phyloP scores from a whole-genome alignment of 1,140 invertebrate genomes.

The Dufourea novaeangliae region DNA sequence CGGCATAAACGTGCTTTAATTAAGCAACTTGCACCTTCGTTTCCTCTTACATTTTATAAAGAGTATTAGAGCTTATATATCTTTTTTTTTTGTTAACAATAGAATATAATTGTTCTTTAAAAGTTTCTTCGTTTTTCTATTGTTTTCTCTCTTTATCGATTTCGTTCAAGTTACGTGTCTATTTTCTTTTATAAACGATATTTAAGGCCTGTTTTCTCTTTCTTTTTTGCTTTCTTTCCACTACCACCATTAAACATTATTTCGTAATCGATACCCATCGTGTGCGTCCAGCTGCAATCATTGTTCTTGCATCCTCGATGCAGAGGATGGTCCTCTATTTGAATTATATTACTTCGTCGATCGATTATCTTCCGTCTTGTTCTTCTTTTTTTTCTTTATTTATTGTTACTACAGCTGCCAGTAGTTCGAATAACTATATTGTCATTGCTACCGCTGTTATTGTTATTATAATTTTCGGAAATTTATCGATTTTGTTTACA shows the following conservation, averaged over 20 bases:
- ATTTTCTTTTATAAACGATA: background rate
- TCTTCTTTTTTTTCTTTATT: conserved; percentile 26
- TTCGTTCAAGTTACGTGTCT: background rate
- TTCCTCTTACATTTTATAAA: conserved; percentile 6
- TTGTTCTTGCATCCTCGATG: conserved; percentile 28
- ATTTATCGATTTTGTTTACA: background rate
- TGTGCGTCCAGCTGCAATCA: conserved; percentile 40
- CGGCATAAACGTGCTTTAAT: background rate
- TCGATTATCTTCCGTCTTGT: conserved; percentile 28
- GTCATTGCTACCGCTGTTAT: conserved; percentile 8
- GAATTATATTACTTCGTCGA: conserved; percentile 10
- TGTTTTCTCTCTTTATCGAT: conserved; percentile 11
- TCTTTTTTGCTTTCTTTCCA: conserved; percentile 19
- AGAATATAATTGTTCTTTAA: background rate
- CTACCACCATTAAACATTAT: conserved; percentile 47
- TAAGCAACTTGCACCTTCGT: conserved; percentile 25
- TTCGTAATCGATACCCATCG: conserved; percentile 21
- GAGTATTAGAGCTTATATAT: background rate
- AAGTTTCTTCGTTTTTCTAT: conserved; percentile 6
- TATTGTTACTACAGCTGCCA: conserved; percentile 19
- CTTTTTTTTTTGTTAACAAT: background rate
- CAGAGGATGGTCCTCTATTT: conserved; percentile 8
- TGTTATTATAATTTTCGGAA: conserved; percentile 1
- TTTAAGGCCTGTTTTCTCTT: background rate
- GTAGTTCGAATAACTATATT: background rate